Base-by-base conservation (phyloP, 2,888 invertebrate genomes). In the Galerucella calmariensis region DNA sequence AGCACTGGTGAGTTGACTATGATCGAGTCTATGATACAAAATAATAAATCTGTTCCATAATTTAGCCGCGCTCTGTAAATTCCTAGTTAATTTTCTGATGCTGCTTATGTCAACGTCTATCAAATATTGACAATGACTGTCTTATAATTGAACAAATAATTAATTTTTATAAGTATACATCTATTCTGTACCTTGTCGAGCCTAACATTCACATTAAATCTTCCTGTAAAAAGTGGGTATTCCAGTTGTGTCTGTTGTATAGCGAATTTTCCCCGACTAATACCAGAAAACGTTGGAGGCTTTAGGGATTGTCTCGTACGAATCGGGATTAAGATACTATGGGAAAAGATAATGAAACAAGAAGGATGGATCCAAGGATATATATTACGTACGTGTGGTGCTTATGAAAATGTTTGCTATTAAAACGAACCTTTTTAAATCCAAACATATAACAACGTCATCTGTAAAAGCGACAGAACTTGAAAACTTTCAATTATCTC, bases 301-400 rank as follows among this genome's bases (percentile, higher is more conserved):
- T 65, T 65, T 65, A 16, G 41, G 63, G 63, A 46, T 65, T 65
- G 46, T 65, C 63, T 65, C 63, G 63, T 65, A 65, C 46, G 63
- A 46, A 65, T 65, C 44, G 20, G 63, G 63, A 65, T 65, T 65
- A 65, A 65, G 63, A 44, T 65, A 65, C 44, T 65, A 65, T 65
- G 46, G 46, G 63, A 65, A 65, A 41, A 41, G 63, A 20, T 41
- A 46, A 65, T 65, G 63, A 46, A 46, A 20, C 41, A 65, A 46
- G 46, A 65, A 46, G 16, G 63, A 12, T 20, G 56, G 16, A 46
- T 12, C 63, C 10, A 20, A 2, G 46, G 63, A 46, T 65, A 20
- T 20, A 20, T 65, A 65, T 65, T 48, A 46, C 44, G 16, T 65
- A 65, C 63, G 63, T 46, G 63, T 44, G 10, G 44, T 65, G 63